These are phyloP conservation scores for Echinops telfairi DNA, from an alignment of 2,113 vertebrate genomes.

Conservation along the genomic window DNA sequence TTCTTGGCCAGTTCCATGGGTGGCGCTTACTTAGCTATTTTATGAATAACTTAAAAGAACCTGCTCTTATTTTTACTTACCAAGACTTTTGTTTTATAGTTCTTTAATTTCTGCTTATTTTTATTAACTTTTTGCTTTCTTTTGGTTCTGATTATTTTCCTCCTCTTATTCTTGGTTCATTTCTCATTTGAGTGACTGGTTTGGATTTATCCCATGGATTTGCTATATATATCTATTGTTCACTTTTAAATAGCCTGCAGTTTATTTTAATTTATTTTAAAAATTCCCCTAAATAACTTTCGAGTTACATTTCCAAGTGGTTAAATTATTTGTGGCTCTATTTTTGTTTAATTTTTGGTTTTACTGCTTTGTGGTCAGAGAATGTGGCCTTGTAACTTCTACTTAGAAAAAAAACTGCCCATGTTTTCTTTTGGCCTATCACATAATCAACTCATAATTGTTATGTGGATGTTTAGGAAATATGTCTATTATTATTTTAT, in stretches of 20 bases:
- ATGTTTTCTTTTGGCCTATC: constrained; percentile 56
- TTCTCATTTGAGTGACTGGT: constrained; percentile 30
- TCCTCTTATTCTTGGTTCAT: background rate
- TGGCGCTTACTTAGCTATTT: background rate
- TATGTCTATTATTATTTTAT: constrained; percentile 26
- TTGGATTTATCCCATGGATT: constrained; percentile 25
- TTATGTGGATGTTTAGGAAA: constrained; percentile 59
- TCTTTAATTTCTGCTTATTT: constrained; percentile 37
- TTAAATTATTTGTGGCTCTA: constrained; percentile 61
- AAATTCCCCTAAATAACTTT: constrained; percentile 65
- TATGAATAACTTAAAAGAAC: constrained; percentile 51
- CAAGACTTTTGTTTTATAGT: constrained; percentile 52
- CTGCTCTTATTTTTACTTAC: constrained; percentile 16
- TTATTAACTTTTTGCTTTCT: constrained; percentile 59
- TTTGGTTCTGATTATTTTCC: background rate
- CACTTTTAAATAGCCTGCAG: constrained; percentile 64
- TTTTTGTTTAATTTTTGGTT: constrained; percentile 75
- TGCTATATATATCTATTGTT: constrained; percentile 60
- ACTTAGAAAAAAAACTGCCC: constrained; percentile 38
- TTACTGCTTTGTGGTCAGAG: constrained; percentile 67
- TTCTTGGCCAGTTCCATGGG: background rate
- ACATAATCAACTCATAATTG: constrained; percentile 58
- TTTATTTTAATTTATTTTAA: constrained; percentile 70
- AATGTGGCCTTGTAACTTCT: constrained; percentile 66
- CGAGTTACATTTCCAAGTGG: constrained; percentile 62